Conservation (phyloP, 1,140 invertebrate species). For the Hycleus phaleratus region DNA sequence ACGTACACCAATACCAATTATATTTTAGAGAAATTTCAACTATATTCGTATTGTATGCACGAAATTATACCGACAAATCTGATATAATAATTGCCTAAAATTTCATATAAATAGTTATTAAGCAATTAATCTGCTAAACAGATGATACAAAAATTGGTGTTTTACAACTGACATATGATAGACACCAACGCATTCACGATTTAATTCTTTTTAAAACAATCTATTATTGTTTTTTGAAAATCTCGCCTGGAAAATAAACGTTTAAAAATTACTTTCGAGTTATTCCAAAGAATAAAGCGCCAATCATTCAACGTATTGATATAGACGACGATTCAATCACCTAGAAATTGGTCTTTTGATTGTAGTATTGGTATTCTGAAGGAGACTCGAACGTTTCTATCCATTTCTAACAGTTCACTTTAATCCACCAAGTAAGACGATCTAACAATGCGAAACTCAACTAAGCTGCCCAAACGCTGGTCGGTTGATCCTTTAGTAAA, state of each 20-base stretch:
- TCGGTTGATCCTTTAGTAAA: slow-evolving; percentile 5
- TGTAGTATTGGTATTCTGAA: too few relatives aligned
- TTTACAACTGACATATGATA: slow-evolving; percentile 5
- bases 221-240: too few relatives aligned
- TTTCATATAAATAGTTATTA: slow-evolving; percentile 14
- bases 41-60: background rate
- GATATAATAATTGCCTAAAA: slow-evolving; percentile 4
- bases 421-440: slow-evolving; percentile 7
- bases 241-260: too few relatives aligned
- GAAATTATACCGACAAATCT: background rate
- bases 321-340: too few relatives aligned
- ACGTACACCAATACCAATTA: background rate
- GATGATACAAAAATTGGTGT: slow-evolving; percentile 14
- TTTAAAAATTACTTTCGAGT: too few relatives aligned
- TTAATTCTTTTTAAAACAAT: too few relatives aligned
- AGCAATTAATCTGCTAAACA: slow-evolving; percentile 10
- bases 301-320: too few relatives aligned
- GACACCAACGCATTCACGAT: background rate
- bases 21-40: too few relatives aligned
- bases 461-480: slow-evolving; percentile 8
- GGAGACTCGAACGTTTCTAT: too few relatives aligned
- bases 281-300: too few relatives aligned
- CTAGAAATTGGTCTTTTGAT: too few relatives aligned
- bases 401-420: background rate
- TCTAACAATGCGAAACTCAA: slow-evolving; percentile 13